phyloP scores from a whole-genome alignment of 2,113 vertebrate species.

The Eurystomus gularis region DNA sequence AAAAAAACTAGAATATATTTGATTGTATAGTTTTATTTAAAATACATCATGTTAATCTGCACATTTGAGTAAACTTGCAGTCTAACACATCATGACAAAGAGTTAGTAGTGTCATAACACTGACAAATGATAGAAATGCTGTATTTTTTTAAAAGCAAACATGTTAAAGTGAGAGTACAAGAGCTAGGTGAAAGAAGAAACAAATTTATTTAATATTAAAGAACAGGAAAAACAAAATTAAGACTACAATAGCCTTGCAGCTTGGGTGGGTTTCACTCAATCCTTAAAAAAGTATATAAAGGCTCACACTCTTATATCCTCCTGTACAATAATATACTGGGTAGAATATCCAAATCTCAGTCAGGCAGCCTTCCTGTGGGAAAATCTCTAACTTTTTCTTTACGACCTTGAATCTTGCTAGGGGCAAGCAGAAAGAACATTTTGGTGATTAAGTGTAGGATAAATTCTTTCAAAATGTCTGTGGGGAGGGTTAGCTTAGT shows the following conservation, averaged over 20 bases:
- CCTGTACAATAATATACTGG: neutral
- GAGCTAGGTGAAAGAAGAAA: neutral
- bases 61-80: neutral
- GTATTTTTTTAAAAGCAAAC: neutral
- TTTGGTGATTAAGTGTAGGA: conserved; percentile 14
- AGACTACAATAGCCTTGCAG: neutral
- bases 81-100: neutral
- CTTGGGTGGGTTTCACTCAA: neutral
- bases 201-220: neutral
- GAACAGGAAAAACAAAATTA: neutral
- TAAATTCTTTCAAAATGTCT: conserved; percentile 16
- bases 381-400: conserved; percentile 19
- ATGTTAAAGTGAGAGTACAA: neutral
- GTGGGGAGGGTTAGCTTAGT: neutral
- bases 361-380: neutral
- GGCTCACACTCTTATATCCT: neutral
- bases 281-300: neutral
- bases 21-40: neutral
- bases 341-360: neutral
- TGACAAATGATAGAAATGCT: neutral
- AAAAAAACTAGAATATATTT: neutral
- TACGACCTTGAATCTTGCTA: neutral
- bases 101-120: neutral
- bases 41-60: neutral
- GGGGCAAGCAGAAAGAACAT: neutral